Base-by-base conservation (phyloP, 2,113 vertebrate species). In the Ancistrus triradiatus region DNA sequence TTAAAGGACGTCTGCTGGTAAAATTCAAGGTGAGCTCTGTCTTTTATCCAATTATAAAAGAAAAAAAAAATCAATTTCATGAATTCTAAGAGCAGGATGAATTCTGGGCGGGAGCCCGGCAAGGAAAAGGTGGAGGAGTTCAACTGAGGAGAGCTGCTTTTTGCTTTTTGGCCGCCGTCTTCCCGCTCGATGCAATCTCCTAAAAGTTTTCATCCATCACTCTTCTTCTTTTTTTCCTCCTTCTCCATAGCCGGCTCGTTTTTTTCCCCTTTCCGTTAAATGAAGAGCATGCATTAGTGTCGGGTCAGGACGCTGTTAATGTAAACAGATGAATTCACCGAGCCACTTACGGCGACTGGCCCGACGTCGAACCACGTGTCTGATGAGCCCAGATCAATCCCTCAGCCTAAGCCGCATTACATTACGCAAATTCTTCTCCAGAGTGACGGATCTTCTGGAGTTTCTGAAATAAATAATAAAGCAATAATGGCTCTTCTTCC, bases 311-410 rank as follows among this genome's bases (percentile, higher is more conserved):
- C 61, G 66, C 77, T n/a, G 75, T 82, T 87, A 83, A 88, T 84
- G 79, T 83, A 83, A 83, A 86, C 82, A 83, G 85, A 85, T 86
- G 81, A 84, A 83, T 85, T 74, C 79, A 84, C 81, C 79, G 80
- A 81, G 75, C 77, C 82, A 84, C 79, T 87, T 85, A 85, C 85
- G 81, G 85, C 84, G 79, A 85, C 75, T 56, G 62, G 81, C 81
- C 81, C n/a, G 77, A 83, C 75, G 74, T 71, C 66, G 83, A 85
- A 87, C 84, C 84, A 80, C 79, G 78, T 81, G 84, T 81, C 82
- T 80, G 80, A 86, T 85, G 78, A 80, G 73, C 71, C 73, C 72
- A 79, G 82, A 88, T 86, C 73, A 76, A 84, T 83, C 78, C 66
- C 10, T 6, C 21, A 40, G 9, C 19, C 35, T 24, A 56, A 40